Base-by-base conservation (phyloP, 2,797 vertebrate genomes). In the Parauchenoglanis punctatus region DNA sequence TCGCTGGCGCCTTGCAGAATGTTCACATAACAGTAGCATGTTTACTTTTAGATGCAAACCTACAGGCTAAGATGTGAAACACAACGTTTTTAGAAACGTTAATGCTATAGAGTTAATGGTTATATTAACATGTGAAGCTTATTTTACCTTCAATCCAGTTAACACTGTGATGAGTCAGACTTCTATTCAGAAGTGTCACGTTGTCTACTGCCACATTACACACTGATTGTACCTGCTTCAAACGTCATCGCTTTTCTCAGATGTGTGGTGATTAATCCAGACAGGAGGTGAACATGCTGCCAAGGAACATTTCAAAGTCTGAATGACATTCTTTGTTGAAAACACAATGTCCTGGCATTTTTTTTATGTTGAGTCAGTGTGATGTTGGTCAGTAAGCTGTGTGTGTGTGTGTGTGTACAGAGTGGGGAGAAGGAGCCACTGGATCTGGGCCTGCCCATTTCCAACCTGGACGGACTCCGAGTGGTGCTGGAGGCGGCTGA, bases 401-500 rank as follows among this genome's bases (percentile, higher is more conserved):
- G 54, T 75, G 77, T 61, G 4, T 91, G 61, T 89, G 83, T 91
- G 84, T 92, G 15, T 91, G 68, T 49, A 83, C 93, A 99, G 99
- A 99, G 96, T 80, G 98, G 99, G n/a, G 98, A 99, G 93, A 95
- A 96, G 80, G 97, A 99, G 87, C 97, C 96, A 28, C 95, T 99
- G 92, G 99, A 99, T 94, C 96, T 99, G 61, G 99, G 99, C 15
- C 94, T 98, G 91, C 98, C 99, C 63, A 99, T 99, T 89, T 99
- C 99, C 73, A 99, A 97, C 94, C 95, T 99, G 92, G 99, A 99
- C 4, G 99, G 99, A 56, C 97, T 99, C 46, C 94, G 98, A 23
- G 99, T 99, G 90, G 96, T 99, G 84, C 92, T 99, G 91, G 98
- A 99, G 87, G 93, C 95, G 87, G 97, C 95, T 89, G 96, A 97